Conservation (phyloP, 2,113 vertebrate species). For the Diphyllodes magnificus region DNA sequence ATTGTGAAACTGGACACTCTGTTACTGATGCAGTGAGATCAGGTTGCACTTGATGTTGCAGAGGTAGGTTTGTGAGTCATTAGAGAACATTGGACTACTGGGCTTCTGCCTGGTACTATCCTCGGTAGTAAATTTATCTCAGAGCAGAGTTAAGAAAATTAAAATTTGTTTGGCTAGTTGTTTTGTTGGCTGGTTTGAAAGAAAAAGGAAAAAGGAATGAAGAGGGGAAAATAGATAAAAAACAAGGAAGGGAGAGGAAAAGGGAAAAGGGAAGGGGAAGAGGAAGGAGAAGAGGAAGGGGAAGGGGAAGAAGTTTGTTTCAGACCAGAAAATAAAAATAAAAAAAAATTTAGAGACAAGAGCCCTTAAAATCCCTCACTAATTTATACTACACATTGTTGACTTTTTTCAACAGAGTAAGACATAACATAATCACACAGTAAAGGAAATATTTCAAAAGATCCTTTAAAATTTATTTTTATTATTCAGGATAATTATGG, state of each 20-base stretch:
- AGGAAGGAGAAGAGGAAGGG: accelerated
- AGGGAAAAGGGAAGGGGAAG: accelerated
- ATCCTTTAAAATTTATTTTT: background rate
- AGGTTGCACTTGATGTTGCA: background rate
- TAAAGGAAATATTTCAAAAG: background rate
- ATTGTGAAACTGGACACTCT: background rate
- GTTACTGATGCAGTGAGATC: background rate
- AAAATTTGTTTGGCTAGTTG: background rate
- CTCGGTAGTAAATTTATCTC: background rate
- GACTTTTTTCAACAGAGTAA: background rate
- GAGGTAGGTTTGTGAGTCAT: background rate
- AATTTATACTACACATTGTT: background rate
- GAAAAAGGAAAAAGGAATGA: background rate
- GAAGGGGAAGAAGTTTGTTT: background rate
- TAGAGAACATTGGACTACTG: background rate
- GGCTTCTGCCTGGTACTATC: background rate
- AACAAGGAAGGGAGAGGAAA: accelerated
- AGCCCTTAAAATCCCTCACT: background rate
- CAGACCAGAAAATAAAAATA: background rate
- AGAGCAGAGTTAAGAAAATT: background rate
- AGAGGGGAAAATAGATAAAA: accelerated
- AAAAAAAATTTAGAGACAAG: background rate
- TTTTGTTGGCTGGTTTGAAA: background rate
- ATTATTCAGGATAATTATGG: background rate
- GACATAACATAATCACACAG: background rate